Evolutionary conservation across 1,140 invertebrate species (phyloP).

Genomic region (Himalopsyche phryganea): DNA sequence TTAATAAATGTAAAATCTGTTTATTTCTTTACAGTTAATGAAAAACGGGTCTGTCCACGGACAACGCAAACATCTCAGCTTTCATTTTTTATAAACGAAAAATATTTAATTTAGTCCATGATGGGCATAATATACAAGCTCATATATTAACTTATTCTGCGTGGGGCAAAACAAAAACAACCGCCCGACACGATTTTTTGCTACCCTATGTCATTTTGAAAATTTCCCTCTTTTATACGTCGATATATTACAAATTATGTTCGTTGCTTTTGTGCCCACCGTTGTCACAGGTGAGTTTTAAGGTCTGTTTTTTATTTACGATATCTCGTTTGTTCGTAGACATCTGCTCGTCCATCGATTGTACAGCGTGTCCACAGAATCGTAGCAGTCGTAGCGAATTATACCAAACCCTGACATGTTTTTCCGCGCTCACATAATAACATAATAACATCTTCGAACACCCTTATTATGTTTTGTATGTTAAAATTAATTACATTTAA

Average conservation of each 20-base stretch:
- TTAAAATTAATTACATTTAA: too few species aligned
- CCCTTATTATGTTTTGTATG: too few species aligned
- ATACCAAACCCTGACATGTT: too few species aligned
- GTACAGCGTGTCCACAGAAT: background rate
- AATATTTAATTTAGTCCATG: conserved; percentile 2
- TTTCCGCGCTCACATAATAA: too few species aligned
- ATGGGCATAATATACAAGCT: background rate
- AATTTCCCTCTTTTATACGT: conserved; percentile 24
- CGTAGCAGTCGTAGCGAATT: background rate
- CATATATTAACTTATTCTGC: conserved; percentile 15
- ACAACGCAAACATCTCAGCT: background rate
- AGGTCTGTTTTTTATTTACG: conserved; percentile 33
- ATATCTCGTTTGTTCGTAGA: conserved; percentile 11
- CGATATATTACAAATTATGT: conserved; percentile 33
- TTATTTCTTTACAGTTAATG: too few species aligned
- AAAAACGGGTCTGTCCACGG: background rate
- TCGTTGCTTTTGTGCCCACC: conserved; percentile 17
- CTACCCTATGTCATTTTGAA: conserved; percentile 22
- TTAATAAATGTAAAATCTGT: too few species aligned
- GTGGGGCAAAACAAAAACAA: conserved; percentile 10
- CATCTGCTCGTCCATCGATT: conserved; percentile 21
- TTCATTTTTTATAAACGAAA: conserved; percentile 1
- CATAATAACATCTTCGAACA: too few species aligned
- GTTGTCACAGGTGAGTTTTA: conserved; percentile 33
- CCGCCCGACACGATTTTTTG: conserved; percentile 11